Percentiles rank a stretch among this genome's conserved stretches.
Conservation (phyloP, 2,113 vertebrate genomes). For the Lagopus muta region DNA sequence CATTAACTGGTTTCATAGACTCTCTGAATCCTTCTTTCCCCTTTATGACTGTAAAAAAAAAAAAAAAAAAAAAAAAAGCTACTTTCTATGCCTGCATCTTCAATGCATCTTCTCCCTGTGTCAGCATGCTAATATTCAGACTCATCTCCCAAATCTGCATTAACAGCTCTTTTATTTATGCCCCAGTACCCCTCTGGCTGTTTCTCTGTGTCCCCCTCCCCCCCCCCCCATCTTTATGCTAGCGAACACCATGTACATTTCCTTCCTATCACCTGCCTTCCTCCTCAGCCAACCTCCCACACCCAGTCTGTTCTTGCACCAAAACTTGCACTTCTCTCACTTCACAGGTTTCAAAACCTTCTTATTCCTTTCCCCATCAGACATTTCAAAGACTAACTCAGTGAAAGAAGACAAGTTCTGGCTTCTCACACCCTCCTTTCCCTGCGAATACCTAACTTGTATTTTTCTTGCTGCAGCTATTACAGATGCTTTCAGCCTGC, state of each 20-base stretch:
- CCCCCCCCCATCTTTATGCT: background rate
- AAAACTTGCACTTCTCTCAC: background rate
- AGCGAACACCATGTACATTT: background rate
- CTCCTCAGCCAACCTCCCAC: slow-evolving; percentile 49
- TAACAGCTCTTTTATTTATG: background rate
- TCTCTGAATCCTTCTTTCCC: background rate
- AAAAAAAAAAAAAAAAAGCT: background rate
- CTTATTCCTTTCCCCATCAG: background rate
- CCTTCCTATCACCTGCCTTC: background rate
- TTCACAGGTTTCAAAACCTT: slow-evolving; percentile 29
- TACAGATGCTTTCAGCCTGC: background rate
- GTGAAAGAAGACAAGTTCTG: background rate
- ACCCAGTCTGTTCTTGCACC: slow-evolving; percentile 47
- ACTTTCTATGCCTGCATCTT: background rate
- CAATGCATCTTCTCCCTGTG: background rate
- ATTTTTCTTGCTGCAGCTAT: slow-evolving; percentile 2
- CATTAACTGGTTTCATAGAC: background rate
- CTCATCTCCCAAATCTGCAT: background rate
- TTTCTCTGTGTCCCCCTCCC: background rate
- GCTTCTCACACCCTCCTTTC: background rate
- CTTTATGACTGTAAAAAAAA: background rate
- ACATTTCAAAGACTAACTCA: slow-evolving; percentile 19
- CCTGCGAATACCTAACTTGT: background rate
- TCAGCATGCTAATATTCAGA: background rate
- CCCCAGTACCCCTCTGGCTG: background rate